Percentiles rank a stretch among this genome's conserved stretches.
phyloP scores from a whole-genome alignment of 1,140 invertebrate genomes.

The Drosophila leontia region DNA sequence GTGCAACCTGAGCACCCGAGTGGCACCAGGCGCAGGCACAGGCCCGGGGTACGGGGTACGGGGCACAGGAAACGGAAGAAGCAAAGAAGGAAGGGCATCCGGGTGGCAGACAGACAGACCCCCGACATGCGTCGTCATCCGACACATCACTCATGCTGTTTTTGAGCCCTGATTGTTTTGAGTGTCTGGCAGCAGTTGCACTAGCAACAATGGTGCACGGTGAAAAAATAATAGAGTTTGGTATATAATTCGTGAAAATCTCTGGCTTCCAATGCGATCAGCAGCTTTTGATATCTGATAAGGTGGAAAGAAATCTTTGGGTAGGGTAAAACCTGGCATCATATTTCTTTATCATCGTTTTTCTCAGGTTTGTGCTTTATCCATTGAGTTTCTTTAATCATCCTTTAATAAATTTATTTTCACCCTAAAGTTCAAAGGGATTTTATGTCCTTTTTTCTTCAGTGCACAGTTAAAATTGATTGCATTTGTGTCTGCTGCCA shows the following conservation, averaged over 20 bases:
- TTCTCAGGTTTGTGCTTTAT: not conserved
- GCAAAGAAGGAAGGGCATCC: not conserved
- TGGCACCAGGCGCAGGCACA: not conserved
- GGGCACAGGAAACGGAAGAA: conserved; percentile 20
- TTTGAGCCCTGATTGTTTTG: conserved; percentile 76
- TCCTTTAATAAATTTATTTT: not conserved
- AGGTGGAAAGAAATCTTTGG: not conserved
- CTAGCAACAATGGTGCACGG: conserved; percentile 20
- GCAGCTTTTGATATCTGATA: no score
- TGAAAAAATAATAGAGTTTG: not conserved
- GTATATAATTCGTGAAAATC: no score
- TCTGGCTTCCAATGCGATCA: accelerated
- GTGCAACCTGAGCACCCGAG: conserved; percentile 53
- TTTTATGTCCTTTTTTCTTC: not conserved
- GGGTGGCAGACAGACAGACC: conserved; percentile 5
- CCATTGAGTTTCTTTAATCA: not conserved
- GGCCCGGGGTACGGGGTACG: not conserved
- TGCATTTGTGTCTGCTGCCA: conserved; percentile 68
- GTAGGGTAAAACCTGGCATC: no score
- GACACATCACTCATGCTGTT: conserved; percentile 80
- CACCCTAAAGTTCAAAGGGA: not conserved
- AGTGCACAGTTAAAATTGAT: conserved; percentile 57
- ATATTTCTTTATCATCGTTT: not conserved
- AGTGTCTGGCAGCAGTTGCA: conserved; percentile 49
- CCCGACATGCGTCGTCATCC: conserved; percentile 50